phyloP scores from a whole-genome alignment of 1,140 invertebrate genomes.

The silkworm (Bombyx mori) region DNA sequence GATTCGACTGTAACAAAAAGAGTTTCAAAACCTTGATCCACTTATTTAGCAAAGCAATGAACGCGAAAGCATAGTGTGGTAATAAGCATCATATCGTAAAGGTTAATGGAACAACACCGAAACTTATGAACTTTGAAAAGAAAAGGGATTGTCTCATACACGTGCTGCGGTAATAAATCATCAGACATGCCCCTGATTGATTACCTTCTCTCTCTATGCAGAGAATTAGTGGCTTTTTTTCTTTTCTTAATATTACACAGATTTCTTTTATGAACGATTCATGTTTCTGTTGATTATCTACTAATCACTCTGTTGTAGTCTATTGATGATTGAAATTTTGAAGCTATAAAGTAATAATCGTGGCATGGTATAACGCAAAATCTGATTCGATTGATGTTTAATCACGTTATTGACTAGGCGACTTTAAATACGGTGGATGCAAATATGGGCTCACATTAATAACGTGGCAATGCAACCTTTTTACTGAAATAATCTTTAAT shows the following conservation, averaged over 20 bases:
- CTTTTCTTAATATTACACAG: background rate
- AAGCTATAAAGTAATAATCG: background rate
- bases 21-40: no score
- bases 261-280: background rate
- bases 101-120: no score
- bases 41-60: no score
- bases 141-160: conserved; percentile 11
- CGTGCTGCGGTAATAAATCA: conserved; percentile 28
- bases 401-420: background rate
- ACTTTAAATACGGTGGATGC: background rate
- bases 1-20: no score
- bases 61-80: no score
- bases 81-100: no score
- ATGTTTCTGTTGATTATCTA: background rate
- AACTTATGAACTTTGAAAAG: no score
- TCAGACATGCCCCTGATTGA: conserved; percentile 29
- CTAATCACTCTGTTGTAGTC: background rate
- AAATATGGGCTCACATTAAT: no score
- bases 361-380: background rate
- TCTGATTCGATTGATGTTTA: background rate
- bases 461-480: no score
- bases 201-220: conserved; percentile 18
- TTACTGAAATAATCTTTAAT: no score
- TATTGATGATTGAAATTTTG: background rate
- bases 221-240: conserved; percentile 18